Evolutionary conservation across 2,888 invertebrate species (phyloP).

Genomic region (Tetropium fuscum): DNA sequence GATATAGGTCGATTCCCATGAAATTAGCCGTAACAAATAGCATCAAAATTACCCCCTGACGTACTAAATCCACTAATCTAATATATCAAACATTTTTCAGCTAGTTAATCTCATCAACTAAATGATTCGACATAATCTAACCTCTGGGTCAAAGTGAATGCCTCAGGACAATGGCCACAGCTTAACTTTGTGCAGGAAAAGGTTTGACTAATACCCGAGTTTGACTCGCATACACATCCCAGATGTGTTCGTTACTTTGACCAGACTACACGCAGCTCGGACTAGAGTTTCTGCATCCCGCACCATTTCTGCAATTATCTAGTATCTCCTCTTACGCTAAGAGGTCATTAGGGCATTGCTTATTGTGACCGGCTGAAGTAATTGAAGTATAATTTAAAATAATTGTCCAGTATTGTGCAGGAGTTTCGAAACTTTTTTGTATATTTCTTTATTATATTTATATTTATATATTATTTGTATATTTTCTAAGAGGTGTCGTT

Average conservation of each 20-base stretch:
- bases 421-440: background rate
- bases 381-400: background rate
- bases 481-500: too few species aligned
- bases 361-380: constrained; percentile 11
- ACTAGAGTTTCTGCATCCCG: constrained; percentile 14
- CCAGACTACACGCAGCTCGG: constrained; percentile 6
- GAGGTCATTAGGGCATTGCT: constrained; percentile 14
- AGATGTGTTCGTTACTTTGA: constrained; percentile 25
- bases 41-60: constrained; percentile 15
- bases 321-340: constrained; percentile 12
- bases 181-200: constrained; percentile 23
- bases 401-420: constrained; percentile 1
- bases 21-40: constrained; percentile 21
- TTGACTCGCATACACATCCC: constrained; percentile 21
- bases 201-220: constrained; percentile 17
- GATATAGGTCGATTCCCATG: background rate
- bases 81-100: constrained; percentile 64
- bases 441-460: too few species aligned
- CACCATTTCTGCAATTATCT: constrained; percentile 15
- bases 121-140: constrained; percentile 65
- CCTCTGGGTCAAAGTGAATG: constrained; percentile 24
- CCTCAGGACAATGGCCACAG: constrained; percentile 27
- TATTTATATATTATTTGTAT: too few species aligned
- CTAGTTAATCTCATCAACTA: constrained; percentile 64
- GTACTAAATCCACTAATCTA: constrained; percentile 23